A percentile compares a stretch with the other conserved stretches of the same genome.
phyloP scores from a whole-genome alignment of 2,113 vertebrate species.

The Notarius quadriscutis region DNA sequence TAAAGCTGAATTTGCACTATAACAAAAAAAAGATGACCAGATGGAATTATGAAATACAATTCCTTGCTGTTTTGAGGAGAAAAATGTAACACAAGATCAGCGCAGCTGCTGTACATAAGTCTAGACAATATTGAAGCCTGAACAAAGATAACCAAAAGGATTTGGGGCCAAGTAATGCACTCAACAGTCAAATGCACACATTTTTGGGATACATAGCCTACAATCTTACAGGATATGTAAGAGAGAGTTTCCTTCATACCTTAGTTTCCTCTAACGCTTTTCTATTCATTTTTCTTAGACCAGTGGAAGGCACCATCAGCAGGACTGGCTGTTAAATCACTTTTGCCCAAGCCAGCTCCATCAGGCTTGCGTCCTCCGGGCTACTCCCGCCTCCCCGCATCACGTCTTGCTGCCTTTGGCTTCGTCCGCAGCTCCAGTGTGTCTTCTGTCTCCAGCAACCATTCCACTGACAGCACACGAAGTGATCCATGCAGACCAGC shows the following conservation, averaged over 20 bases:
- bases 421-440: constrained; percentile 92
- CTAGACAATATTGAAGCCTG: background rate
- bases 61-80: background rate
- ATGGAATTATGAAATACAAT: background rate
- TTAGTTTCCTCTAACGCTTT: background rate
- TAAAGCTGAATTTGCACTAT: constrained; percentile 5
- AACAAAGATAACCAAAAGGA: background rate
- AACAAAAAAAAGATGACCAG: background rate
- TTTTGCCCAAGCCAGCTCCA: constrained; percentile 81
- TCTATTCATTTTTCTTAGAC: constrained; percentile 58
- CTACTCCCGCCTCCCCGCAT: constrained; percentile 82
- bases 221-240: background rate
- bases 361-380: constrained; percentile 90
- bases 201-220: background rate
- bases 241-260: no score
- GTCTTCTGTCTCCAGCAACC: constrained; percentile 87
- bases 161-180: background rate
- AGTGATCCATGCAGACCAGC: constrained; percentile 79
- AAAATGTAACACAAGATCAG: background rate
- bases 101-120: background rate
- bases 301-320: constrained; percentile 70
- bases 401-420: constrained; percentile 87
- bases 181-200: background rate
- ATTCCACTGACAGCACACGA: constrained; percentile 81
- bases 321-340: constrained; percentile 74